A percentile compares a stretch with the other conserved stretches of the same genome.
phyloP scores from a whole-genome alignment of 2,888 invertebrate genomes.

The Drosophila formosana region DNA sequence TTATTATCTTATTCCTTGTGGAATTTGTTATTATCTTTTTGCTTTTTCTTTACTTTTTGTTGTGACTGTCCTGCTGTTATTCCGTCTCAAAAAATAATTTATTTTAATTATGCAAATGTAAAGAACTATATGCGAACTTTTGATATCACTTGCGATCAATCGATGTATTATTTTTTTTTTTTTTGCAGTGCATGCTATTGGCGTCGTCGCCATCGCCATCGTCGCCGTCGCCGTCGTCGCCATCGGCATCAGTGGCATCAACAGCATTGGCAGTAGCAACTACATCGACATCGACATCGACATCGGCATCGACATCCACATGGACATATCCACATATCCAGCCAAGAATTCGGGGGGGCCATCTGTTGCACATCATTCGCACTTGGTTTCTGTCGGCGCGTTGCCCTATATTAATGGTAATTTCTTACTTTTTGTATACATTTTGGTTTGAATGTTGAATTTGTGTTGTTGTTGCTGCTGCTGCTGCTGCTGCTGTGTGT shows the following conservation, averaged over 20 bases:
- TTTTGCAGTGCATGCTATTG: conserved; percentile 45
- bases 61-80: too few relatives aligned
- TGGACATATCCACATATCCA: conserved; percentile 14
- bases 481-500: conserved; percentile 33
- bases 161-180: neutral
- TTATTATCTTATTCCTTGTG: too few relatives aligned
- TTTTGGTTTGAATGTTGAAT: conserved; percentile 56
- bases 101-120: too few relatives aligned
- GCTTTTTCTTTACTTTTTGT: too few relatives aligned
- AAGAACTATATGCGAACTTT: too few relatives aligned
- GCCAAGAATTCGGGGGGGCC: conserved; percentile 74
- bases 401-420: conserved; percentile 81
- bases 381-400: conserved; percentile 80
- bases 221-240: conserved; percentile 34
- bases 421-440: conserved; percentile 75
- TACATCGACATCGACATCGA: conserved; percentile 8
- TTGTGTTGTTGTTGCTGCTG: conserved; percentile 29
- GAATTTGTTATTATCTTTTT: too few relatives aligned
- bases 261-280: conserved; percentile 21
- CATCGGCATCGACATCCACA: neutral
- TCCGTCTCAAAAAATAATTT: too few relatives aligned
- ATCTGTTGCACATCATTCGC: conserved; percentile 83
- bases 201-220: conserved; percentile 48
- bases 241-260: conserved; percentile 30
- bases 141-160: too few relatives aligned